Percentiles rank a stretch among this genome's conserved stretches.
phyloP scores from a whole-genome alignment of 2,797 vertebrate species.

The Mus spretus region DNA sequence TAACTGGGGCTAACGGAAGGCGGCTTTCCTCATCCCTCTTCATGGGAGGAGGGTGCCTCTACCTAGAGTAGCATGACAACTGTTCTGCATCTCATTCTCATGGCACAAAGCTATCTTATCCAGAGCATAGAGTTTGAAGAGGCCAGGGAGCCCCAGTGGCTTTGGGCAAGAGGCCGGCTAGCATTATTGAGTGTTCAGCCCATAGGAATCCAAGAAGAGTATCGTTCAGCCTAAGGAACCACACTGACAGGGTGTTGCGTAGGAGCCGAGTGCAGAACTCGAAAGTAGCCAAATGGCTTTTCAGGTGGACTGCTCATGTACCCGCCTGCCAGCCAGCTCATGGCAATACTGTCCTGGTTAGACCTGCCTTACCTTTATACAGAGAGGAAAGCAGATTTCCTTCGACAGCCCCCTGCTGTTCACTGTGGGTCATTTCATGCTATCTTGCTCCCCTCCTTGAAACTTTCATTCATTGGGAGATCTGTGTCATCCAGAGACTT shows the following conservation, averaged over 20 bases:
- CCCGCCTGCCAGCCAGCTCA: neutral
- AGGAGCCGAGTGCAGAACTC: neutral
- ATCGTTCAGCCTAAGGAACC: neutral
- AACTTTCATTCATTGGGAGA: neutral
- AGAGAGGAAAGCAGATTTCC: neutral
- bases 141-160: neutral
- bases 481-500: neutral
- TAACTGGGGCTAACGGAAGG: neutral
- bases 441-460: neutral
- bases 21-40: neutral
- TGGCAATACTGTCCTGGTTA: neutral
- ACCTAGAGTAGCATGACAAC: neutral
- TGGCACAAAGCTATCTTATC: neutral
- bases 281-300: neutral
- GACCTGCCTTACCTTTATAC: neutral
- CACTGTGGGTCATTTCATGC: neutral
- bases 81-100: accelerated
- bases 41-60: neutral
- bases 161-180: neutral
- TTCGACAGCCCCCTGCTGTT: neutral
- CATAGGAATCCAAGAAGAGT: neutral
- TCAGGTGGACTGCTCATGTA: neutral
- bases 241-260: neutral
- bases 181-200: neutral
- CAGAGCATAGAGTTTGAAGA: accelerated